Evolutionary conservation across 2,888 invertebrate species (phyloP).

Genomic region (Plebejus anna): DNA sequence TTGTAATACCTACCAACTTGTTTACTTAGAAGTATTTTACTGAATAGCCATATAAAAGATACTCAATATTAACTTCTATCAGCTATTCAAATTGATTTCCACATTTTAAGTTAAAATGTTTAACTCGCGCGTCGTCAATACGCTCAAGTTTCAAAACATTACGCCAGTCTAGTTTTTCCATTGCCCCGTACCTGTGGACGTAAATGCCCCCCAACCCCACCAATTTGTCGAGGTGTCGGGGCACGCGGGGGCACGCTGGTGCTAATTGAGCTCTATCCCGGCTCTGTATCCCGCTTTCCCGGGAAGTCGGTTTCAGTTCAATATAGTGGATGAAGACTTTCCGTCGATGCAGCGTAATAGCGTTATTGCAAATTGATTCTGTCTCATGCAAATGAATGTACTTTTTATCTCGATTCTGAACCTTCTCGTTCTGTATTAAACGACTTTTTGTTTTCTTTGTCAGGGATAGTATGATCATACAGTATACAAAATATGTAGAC

Average conservation of each 20-base stretch:
- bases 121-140: neutral
- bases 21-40: too few relatives aligned
- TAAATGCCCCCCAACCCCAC: constrained; percentile 5
- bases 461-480: neutral
- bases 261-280: constrained; percentile 26
- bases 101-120: neutral
- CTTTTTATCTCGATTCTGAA: constrained; percentile 1
- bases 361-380: constrained; percentile 17
- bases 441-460: neutral
- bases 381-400: constrained; percentile 3
- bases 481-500: too few relatives aligned
- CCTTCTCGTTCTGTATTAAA: neutral
- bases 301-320: constrained; percentile 5
- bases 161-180: neutral
- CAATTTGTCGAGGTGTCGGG: constrained; percentile 2
- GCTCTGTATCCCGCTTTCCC: neutral
- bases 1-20: too few relatives aligned
- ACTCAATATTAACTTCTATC: neutral
- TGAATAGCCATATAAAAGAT: too few relatives aligned
- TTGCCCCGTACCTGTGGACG: neutral
- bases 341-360: constrained; percentile 7
- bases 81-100: neutral
- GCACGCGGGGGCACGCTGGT: neutral
- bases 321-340: neutral
- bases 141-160: neutral